phyloP scores from a whole-genome alignment of 2,888 invertebrate species.

The Tryphoninae sp. region DNA sequence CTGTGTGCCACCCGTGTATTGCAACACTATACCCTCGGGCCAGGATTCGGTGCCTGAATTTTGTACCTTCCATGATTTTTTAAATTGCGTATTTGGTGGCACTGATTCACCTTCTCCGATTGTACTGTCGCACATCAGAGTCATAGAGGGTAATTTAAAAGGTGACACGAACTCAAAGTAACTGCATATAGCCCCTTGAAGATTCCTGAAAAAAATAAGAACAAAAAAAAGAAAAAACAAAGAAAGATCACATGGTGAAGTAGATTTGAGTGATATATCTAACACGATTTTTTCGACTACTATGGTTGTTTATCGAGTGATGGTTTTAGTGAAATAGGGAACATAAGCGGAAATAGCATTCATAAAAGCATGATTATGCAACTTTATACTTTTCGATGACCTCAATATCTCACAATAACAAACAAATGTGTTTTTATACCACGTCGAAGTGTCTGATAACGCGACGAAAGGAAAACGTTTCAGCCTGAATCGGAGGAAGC shows the following conservation, averaged over 20 bases:
- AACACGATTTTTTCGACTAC: background rate
- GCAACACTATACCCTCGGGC: constrained; percentile 92
- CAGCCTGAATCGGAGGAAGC: background rate
- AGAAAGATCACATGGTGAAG: background rate
- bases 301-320: background rate
- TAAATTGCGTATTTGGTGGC: constrained; percentile 87
- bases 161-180: constrained; percentile 94
- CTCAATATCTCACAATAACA: constrained; percentile 8
- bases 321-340: background rate
- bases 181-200: constrained; percentile 97
- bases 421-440: background rate
- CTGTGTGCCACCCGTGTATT: constrained; percentile 87
- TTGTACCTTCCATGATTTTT: constrained; percentile 93
- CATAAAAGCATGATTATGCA: constrained; percentile 8
- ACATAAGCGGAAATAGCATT: background rate
- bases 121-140: constrained; percentile 88
- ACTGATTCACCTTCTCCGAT: constrained; percentile 90
- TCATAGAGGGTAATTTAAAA: constrained; percentile 89
- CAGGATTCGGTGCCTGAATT: constrained; percentile 94
- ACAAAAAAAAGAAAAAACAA: constrained; percentile 17
- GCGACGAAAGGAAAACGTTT: background rate
- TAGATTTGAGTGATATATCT: background rate
- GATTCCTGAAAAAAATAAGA: constrained; percentile 87
- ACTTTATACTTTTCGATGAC: constrained; percentile 12
- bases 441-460: background rate